Evolutionary conservation across 1,140 invertebrate genomes (phyloP).

Genomic region (Armadillidium nasatum): DNA sequence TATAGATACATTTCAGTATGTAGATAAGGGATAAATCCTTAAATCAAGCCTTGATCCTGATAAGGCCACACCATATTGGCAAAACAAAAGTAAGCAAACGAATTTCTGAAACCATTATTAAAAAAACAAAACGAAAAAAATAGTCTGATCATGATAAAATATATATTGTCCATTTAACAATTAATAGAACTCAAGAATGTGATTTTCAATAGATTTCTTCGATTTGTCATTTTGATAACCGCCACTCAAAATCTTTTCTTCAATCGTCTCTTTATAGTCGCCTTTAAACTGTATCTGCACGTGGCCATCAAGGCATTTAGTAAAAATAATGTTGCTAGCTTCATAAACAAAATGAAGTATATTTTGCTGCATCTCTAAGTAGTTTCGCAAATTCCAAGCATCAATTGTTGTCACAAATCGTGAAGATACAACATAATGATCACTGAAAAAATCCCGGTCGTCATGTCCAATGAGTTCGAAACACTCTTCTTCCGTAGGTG

Average conservation of each 20-base stretch:
- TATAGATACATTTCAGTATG: too few species aligned
- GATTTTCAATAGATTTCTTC: too few species aligned
- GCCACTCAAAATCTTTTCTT: not conserved
- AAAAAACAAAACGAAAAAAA: too few species aligned
- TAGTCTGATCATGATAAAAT: too few species aligned
- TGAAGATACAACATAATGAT: slow-evolving; percentile 33
- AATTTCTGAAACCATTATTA: too few species aligned
- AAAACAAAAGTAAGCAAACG: too few species aligned
- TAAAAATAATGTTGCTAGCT: slow-evolving; percentile 35
- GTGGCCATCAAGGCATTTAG: slow-evolving; percentile 31
- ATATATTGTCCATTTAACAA: too few species aligned
- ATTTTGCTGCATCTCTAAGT: slow-evolving; percentile 32
- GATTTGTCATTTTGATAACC: too few species aligned
- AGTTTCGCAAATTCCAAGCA: slow-evolving; percentile 38
- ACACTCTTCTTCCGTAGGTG: slow-evolving; percentile 27
- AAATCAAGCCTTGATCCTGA: too few species aligned
- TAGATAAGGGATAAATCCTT: too few species aligned
- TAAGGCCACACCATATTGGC: too few species aligned
- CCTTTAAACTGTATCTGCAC: slow-evolving; percentile 19
- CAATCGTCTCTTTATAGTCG: not conserved
- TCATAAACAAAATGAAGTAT: slow-evolving; percentile 35
- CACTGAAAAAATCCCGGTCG: slow-evolving; percentile 38
- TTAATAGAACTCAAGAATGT: too few species aligned
- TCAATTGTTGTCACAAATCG: slow-evolving; percentile 35
- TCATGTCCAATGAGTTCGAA: slow-evolving; percentile 34